phyloP scores from a whole-genome alignment of 2,113 vertebrate species.

The Chiloscyllium plagiosum region DNA sequence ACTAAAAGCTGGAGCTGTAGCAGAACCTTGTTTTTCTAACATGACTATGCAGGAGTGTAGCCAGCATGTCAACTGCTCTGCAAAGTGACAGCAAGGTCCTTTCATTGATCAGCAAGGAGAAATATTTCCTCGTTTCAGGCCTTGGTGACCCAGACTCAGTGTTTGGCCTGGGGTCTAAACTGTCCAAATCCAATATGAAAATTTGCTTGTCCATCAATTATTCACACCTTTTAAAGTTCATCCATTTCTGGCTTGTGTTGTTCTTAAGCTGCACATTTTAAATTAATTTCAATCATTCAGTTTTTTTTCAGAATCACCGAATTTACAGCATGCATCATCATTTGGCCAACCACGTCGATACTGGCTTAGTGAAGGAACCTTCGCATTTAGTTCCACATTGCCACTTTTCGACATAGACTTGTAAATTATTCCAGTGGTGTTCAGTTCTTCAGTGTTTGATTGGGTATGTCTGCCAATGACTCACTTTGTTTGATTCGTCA shows the following conservation, averaged over 20 bases:
- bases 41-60: neutral
- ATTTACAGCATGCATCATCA: neutral
- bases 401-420: neutral
- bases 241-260: neutral
- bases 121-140: neutral
- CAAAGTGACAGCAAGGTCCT: neutral
- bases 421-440: neutral
- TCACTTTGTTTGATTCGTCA: neutral
- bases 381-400: neutral
- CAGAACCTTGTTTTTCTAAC: neutral
- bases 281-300: neutral
- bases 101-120: neutral
- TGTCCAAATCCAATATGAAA: neutral
- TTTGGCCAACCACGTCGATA: neutral
- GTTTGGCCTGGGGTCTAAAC: neutral
- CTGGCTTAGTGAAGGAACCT: neutral
- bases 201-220: neutral
- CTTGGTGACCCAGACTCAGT: neutral
- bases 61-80: neutral
- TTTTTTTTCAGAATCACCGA: neutral
- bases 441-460: neutral
- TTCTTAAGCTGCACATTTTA: neutral
- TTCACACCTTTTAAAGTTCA: neutral
- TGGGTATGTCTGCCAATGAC: neutral
- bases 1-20: neutral